phyloP scores from a whole-genome alignment of 1,140 invertebrate genomes.

The Palaemon carinicauda region DNA sequence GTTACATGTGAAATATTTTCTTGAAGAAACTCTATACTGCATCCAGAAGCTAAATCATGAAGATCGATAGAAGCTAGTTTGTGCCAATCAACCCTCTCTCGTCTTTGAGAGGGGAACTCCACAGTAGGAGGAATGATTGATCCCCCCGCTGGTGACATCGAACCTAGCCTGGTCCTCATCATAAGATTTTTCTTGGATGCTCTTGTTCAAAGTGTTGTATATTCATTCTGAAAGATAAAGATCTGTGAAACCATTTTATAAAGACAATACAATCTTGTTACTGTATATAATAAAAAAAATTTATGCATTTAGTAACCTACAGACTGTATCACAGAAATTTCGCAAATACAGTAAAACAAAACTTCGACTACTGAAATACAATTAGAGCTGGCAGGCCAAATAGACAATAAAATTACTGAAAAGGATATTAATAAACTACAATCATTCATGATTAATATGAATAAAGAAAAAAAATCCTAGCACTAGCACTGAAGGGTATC shows the following conservation, averaged over 20 bases:
- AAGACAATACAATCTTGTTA: not conserved
- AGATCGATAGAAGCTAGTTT: slow-evolving; percentile 47
- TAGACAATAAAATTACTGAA: too few relatives aligned
- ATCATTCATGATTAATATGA: too few relatives aligned
- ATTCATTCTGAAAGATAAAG: not conserved
- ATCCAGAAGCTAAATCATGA: slow-evolving; percentile 38
- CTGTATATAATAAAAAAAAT: too few relatives aligned
- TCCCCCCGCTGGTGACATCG: slow-evolving; percentile 10
- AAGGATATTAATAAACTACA: too few relatives aligned
- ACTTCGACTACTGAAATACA: too few relatives aligned
- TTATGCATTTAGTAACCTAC: not conserved
- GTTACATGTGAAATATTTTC: slow-evolving; percentile 42
- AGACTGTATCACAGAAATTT: not conserved
- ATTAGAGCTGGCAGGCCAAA: too few relatives aligned
- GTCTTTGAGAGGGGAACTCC: slow-evolving; percentile 47
- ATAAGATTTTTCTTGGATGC: not conserved
- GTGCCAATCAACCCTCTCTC: slow-evolving; percentile 44
- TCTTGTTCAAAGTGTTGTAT: not conserved
- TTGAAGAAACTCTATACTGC: slow-evolving; percentile 44
- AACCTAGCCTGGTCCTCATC: slow-evolving; percentile 6
- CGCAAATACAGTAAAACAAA: too few relatives aligned
- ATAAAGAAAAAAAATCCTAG: too few relatives aligned
- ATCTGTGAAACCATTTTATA: not conserved
- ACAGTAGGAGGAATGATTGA: not conserved
- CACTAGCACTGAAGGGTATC: too few relatives aligned